phyloP scores from a whole-genome alignment of 2,113 vertebrate species.

The Seriola aureovittata region DNA sequence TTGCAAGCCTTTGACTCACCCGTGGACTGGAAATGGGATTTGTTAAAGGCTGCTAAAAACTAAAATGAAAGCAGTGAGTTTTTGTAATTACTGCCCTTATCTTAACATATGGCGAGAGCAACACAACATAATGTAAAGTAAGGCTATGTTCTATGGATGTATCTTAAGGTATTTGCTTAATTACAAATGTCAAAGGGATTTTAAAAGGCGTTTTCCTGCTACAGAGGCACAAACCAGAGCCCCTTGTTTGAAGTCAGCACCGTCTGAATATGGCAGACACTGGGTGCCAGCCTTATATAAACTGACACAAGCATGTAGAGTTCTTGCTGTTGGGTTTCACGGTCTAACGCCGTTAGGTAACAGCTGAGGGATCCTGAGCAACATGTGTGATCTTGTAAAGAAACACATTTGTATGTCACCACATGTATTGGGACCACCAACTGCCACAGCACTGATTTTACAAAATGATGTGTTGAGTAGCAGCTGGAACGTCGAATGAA shows the following conservation, averaged over 20 bases:
- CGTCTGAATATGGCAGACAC: neutral
- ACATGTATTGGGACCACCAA: neutral
- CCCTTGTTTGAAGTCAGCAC: neutral
- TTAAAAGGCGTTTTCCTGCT: no score
- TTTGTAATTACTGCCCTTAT: neutral
- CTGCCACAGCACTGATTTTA: neutral
- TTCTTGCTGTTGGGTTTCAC: neutral
- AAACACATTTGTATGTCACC: neutral
- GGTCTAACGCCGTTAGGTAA: neutral
- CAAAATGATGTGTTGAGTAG: neutral
- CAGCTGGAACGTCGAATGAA: neutral
- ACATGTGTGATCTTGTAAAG: neutral
- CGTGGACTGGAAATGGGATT: neutral
- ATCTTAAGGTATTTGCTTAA: neutral
- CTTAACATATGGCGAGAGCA: neutral
- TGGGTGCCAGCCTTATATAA: neutral
- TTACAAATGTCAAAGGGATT: no score
- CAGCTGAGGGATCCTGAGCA: neutral
- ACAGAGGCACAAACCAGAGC: neutral
- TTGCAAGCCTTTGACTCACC: no score
- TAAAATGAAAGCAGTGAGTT: neutral
- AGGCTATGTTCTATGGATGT: neutral
- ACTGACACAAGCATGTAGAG: neutral
- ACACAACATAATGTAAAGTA: neutral
- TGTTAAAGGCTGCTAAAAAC: neutral